These are phyloP conservation scores for Acridotheres tristis DNA, from an alignment of 2,797 vertebrate genomes.

Conservation along the genomic window DNA sequence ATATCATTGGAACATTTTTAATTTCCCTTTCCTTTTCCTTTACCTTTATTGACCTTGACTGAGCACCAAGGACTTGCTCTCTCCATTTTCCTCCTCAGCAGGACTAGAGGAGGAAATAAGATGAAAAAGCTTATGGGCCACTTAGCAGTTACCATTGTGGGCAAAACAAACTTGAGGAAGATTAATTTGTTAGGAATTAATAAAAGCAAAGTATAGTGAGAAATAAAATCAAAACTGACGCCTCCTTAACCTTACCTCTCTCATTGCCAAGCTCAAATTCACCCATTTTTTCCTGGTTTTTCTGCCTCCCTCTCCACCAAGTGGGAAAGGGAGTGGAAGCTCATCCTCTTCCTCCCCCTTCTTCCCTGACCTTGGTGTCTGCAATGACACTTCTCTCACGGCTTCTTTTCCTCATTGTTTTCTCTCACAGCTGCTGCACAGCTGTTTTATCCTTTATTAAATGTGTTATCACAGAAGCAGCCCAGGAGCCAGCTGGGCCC, in stretches of 20 bases:
- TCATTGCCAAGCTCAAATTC: neutral
- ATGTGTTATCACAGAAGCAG: neutral
- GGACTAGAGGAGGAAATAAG: neutral
- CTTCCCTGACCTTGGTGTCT: neutral
- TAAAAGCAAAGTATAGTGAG: neutral
- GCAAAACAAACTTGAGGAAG: neutral
- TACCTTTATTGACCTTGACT: neutral
- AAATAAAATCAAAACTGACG: neutral
- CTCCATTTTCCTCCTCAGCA: neutral
- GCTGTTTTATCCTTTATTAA: neutral
- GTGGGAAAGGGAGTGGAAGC: fast-evolving
- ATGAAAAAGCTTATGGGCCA: neutral
- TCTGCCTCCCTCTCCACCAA: fast-evolving
- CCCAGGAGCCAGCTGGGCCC: neutral
- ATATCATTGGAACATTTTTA: neutral
- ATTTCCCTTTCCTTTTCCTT: neutral
- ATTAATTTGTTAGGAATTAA: neutral
- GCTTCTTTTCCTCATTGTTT: neutral
- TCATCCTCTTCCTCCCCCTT: neutral
- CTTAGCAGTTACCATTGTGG: neutral
- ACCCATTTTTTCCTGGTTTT: neutral
- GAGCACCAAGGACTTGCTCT: neutral
- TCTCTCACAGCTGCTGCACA: neutral
- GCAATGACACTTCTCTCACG: neutral
- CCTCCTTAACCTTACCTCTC: neutral